Percentiles rank a stretch among this genome's conserved stretches.
phyloP scores from a whole-genome alignment of 2,113 vertebrate genomes.

The Spizaetus ornatus region DNA sequence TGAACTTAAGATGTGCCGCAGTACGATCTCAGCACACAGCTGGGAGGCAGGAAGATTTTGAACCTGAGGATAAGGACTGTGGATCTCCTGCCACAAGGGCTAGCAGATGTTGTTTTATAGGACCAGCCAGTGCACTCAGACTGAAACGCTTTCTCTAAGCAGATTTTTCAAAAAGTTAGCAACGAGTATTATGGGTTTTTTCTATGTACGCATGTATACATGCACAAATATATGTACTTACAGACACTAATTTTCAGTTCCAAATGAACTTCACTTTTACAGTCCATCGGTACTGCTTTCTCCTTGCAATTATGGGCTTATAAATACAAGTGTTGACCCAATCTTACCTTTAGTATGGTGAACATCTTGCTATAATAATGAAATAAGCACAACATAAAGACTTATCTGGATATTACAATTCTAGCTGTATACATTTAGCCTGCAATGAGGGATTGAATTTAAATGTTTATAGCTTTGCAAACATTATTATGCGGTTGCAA shows the following conservation, averaged over 20 bases:
- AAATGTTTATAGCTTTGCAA: conserved; percentile 77
- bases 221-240: not conserved
- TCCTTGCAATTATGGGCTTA: not conserved
- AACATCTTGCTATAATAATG: conserved; percentile 19
- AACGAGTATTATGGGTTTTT: rapidly evolving
- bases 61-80: not conserved
- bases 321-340: not conserved
- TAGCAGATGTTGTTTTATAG: not conserved
- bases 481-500: conserved; percentile 79
- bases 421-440: conserved; percentile 59
- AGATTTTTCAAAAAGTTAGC: not conserved
- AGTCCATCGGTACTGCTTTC: not conserved
- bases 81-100: not conserved
- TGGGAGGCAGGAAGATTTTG: not conserved
- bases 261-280: not conserved
- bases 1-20: not conserved
- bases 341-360: not conserved
- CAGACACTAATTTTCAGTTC: not conserved
- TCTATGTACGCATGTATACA: not conserved
- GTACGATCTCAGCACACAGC: not conserved
- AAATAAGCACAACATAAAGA: conserved; percentile 35
- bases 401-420: conserved; percentile 57
- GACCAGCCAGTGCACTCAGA: not conserved
- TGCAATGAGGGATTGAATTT: conserved; percentile 74
- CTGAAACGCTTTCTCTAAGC: not conserved